Conservation (phyloP, 2,888 invertebrate genomes). For the Eristalis pertinax region DNA sequence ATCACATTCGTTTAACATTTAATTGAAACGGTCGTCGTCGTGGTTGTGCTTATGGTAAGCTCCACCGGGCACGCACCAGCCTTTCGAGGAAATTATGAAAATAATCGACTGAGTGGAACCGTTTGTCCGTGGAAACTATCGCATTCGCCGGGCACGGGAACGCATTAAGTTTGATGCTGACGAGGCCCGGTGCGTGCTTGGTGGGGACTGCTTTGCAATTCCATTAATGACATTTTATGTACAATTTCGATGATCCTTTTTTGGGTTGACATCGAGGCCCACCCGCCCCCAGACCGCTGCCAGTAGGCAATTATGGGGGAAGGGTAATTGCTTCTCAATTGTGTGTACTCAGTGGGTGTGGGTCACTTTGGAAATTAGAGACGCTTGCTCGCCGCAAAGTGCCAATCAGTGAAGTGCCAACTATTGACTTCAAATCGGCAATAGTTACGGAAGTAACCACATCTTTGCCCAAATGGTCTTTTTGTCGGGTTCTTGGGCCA, state of each 20-base stretch:
- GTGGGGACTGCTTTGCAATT: not conserved
- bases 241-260: not conserved
- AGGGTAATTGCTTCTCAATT: not conserved
- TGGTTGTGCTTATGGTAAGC: not conserved
- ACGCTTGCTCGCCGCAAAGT: no score
- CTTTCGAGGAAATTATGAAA: no score
- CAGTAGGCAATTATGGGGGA: not conserved
- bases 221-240: not conserved
- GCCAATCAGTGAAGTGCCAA: no score
- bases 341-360: not conserved
- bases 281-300: no score
- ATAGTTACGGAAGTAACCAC: no score
- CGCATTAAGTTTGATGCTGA: not conserved
- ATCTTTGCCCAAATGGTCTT: no score
- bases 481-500: no score
- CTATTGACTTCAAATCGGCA: no score
- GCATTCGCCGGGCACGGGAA: not conserved
- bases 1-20: not conserved
- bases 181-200: not conserved
- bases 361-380: not conserved
- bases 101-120: not conserved
- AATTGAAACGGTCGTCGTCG: not conserved
- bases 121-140: no score
- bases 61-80: not conserved
- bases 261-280: not conserved